phyloP scores from a whole-genome alignment of 2,888 invertebrate genomes.

The Machimus atricapillus region DNA sequence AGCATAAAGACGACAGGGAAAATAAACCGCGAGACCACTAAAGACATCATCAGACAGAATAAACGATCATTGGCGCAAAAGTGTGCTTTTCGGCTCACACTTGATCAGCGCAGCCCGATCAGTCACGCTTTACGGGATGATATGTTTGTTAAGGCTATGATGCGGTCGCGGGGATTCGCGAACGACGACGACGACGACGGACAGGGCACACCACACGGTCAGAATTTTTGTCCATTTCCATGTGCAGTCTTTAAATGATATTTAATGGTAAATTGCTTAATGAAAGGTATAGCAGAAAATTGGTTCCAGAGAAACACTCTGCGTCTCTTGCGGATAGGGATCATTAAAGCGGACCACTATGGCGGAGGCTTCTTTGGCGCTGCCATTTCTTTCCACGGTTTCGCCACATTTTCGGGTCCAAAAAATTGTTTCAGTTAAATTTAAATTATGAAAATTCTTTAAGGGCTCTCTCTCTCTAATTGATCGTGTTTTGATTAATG shows the following conservation, averaged over 20 bases:
- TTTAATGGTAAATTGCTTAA: constrained; percentile 42
- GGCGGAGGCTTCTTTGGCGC: background rate
- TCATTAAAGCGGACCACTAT: constrained; percentile 1
- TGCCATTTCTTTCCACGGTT: background rate
- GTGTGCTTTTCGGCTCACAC: constrained; percentile 6
- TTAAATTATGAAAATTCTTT: constrained; percentile 15
- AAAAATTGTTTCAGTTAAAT: background rate
- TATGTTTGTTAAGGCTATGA: constrained; percentile 34
- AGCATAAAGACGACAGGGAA: background rate
- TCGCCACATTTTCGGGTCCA: background rate
- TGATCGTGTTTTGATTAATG: constrained; percentile 61
- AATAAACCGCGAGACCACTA: constrained; percentile 1
- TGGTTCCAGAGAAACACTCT: constrained; percentile 25
- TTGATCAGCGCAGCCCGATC: constrained; percentile 26
- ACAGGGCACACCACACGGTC: background rate
- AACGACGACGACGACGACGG: background rate
- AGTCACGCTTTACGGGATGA: constrained; percentile 39
- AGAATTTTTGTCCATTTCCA: constrained; percentile 24
- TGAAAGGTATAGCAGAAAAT: constrained; percentile 43
- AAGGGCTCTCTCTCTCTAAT: constrained; percentile 40
- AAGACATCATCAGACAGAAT: constrained; percentile 27
- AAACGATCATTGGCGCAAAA: constrained; percentile 29
- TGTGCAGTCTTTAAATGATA: constrained; percentile 33
- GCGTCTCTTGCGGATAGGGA: background rate
- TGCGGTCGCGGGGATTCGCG: background rate